Conservation (phyloP, 2,888 invertebrate genomes). For the Ophioninae sp. region DNA sequence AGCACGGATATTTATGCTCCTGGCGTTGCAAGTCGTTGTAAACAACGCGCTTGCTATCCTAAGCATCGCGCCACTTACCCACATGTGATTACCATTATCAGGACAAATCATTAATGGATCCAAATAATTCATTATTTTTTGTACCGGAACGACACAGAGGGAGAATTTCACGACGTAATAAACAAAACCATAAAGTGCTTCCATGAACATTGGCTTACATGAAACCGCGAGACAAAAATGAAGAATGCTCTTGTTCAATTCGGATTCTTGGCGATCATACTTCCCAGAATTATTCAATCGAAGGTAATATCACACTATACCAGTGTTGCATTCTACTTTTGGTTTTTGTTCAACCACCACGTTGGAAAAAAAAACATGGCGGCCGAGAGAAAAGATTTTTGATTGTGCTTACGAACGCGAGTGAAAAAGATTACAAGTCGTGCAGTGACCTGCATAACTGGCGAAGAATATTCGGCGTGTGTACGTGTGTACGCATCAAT, state of each 20-base stretch:
- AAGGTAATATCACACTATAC: not conserved
- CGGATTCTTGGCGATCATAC: not conserved
- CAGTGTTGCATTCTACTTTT: not conserved
- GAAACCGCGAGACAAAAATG: not conserved
- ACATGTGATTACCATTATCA: conserved; percentile 46
- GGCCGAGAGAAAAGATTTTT: not conserved
- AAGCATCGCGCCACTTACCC: conserved; percentile 85
- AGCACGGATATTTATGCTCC: conserved; percentile 87
- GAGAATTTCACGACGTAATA: not conserved
- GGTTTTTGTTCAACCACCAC: not conserved
- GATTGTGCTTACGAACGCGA: no score
- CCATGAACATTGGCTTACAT: not conserved
- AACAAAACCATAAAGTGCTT: not conserved
- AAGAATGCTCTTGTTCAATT: not conserved
- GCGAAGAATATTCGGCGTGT: not conserved
- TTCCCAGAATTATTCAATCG: not conserved
- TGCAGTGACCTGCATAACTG: no score
- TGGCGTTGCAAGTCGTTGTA: conserved; percentile 85
- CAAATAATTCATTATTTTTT: conserved; percentile 5
- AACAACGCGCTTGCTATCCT: conserved; percentile 85
- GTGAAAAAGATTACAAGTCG: no score
- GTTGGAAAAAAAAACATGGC: conserved; percentile 19
- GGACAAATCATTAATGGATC: conserved; percentile 8
- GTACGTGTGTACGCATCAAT: no score
- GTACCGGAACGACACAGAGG: not conserved